Evolutionary conservation across 2,888 invertebrate species (phyloP), one percentile per base, ranked within the genome.

Genomic region (Microctonus brassicae): DNA sequence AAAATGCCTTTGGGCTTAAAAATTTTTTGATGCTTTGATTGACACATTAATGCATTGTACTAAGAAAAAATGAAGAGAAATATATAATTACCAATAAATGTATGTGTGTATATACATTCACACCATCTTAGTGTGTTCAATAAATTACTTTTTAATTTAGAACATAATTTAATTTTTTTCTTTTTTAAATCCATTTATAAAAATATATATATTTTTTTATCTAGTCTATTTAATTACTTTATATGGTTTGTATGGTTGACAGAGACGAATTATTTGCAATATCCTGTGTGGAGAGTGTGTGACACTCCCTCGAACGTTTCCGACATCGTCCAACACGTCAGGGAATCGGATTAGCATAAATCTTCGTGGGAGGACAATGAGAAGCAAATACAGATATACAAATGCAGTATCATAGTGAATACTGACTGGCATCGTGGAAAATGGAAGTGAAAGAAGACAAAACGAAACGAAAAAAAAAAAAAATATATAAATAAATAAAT

Each of bases 311-410:
- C 73, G 72, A 64, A 70, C 76, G 75, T 78, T 81, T 80, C 79
- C 79, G 78, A 76, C 78, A 81, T 78, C 73, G 73, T 76, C 75
- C 70, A 9, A 47, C 47, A 47, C 47, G 74, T 70, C 73, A 62
- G 58, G 64, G 68, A 77, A 77, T 78, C 76, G 77, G 80, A 82
- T 84, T 79, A 80, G 81, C 81, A 82, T 83, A 82, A 84, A 83
- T 83, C 80, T 74, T 80, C 79, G 85, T 84, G 82, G 85, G 82
- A 80, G 83, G 80, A 81, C 81, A 81, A 83, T 82, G 79, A 47
- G 47, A 82, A 77, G 77, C 75, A 76, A 70, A 74, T 17, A 47
- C n/a, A 17, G 17, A 47, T 47, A 76, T 65, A 73, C 69, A 58
- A 71, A 72, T 73, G 64, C 55, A 68, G 69, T 65, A 61, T 61